Conservation (phyloP, 1,140 invertebrate species). For the Ips typographus region DNA sequence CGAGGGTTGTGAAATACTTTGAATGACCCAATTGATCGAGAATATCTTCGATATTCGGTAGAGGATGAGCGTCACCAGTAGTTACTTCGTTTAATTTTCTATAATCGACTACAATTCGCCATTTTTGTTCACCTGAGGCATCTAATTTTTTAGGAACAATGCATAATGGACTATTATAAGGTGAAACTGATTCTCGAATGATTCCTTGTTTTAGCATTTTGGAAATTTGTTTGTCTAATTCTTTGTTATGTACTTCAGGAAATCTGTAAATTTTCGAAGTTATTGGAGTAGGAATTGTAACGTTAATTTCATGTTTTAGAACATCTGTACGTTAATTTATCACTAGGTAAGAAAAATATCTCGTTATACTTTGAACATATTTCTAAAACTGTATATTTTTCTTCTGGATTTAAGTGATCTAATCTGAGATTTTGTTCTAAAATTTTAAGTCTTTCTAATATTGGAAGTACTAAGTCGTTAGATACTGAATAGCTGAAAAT, state of each 20-base stretch:
- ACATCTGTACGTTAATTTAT: conserved; percentile 34
- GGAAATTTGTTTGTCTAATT: conserved; percentile 51
- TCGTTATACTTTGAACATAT: conserved; percentile 39
- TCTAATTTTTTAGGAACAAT: conserved; percentile 52
- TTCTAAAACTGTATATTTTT: conserved; percentile 19
- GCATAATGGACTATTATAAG: conserved; percentile 50
- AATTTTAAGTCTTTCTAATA: conserved; percentile 6
- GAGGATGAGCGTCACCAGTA: conserved; percentile 51
- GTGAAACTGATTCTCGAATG: conserved; percentile 47
- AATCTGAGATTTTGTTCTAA: conserved; percentile 28
- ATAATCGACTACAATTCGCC: conserved; percentile 51
- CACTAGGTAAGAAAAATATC: conserved; percentile 39
- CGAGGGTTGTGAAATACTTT: conserved; percentile 55
- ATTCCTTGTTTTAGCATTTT: conserved; percentile 52
- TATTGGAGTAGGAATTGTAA: conserved; percentile 40
- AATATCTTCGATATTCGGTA: conserved; percentile 57
- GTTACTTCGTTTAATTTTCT: conserved; percentile 50
- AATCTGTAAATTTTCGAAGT: conserved; percentile 46
- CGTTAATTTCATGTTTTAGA: conserved; percentile 44
- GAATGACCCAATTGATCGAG: conserved; percentile 52
- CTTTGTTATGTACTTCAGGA: conserved; percentile 49
- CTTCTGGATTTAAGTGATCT: conserved; percentile 39
- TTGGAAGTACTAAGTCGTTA: not conserved
- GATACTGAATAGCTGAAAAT: conserved; percentile 1
- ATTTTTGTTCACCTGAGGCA: conserved; percentile 50